Evolutionary conservation across 92 coral and sea anemone species (phyloP), one percentile per base, ranked within the genome.

Genomic region (Scolanthus callimorphus): DNA sequence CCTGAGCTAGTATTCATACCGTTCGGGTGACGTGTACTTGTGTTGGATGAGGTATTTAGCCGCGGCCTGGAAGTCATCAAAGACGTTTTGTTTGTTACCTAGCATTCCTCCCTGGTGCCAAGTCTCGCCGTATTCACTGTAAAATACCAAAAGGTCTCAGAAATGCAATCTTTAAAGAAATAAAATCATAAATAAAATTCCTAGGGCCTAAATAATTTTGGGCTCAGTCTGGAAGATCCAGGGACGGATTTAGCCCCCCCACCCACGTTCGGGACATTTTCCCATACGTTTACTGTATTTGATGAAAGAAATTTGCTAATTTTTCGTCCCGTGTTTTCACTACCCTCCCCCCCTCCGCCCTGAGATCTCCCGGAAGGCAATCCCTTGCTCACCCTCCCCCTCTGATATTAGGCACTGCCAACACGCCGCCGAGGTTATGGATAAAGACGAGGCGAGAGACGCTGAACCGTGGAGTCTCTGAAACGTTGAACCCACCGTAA

Each of bases 381-480:
- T n/a, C n/a, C n/a, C 39, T 25, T 20, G 80, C 97, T 60, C 63
- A 92, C 98, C 96, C 96, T 57, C 98, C 98, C n/a, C 98, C 98
- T 38, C 98, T 85, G 34, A 92, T 31, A 78, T 92, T 92, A 8
- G 98, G 86, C 31, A 88, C 72, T 12, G 98, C 98, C 37, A 92
- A 49, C 25, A 92, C 72, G 2, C 98, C 98, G 11, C 96, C 96
- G 12, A 92, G 88, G 57, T 92, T 78, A 31, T 82, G 77, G 64
- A 92, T 92, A 20, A 84, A 92, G 12, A 81, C 59, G n/a, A 92
- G 69, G 11, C 98, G 76, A 30, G 98, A 76, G 20, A 88, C 98
- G 71, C 95, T 92, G 64, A 92, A 92, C 57, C 83, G 57, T 13
- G 98, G 98, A 38, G 98, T 88, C 27, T 88, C 77, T 29, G 98